phyloP scores from a whole-genome alignment of 2,113 vertebrate genomes.

The Gulo gulo region DNA sequence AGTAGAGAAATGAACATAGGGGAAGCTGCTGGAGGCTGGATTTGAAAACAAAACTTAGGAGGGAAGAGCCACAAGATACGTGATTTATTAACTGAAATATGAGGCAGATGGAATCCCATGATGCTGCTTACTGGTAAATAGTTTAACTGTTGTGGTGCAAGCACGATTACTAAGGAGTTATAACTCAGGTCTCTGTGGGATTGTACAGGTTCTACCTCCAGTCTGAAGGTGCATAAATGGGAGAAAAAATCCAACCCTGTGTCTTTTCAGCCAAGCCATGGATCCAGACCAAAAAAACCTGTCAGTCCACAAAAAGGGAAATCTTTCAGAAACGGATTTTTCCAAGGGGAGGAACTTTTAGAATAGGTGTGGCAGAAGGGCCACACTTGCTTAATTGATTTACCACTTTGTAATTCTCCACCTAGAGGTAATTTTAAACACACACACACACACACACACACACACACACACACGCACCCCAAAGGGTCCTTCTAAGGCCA shows the following conservation, averaged over 20 bases:
- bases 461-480: not conserved
- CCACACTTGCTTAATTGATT: not conserved
- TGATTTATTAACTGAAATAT: not conserved
- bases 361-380: not conserved
- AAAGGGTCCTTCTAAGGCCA: not conserved
- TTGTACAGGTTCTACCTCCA: not conserved
- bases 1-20: not conserved
- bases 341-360: not conserved
- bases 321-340: not conserved
- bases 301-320: not conserved
- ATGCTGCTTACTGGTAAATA: not conserved
- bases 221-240: not conserved
- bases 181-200: not conserved
- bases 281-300: not conserved
- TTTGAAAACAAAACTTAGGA: not conserved
- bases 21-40: not conserved
- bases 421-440: not conserved
- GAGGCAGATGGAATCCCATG: not conserved
- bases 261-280: not conserved
- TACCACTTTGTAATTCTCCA: not conserved
- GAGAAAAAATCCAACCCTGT: not conserved
- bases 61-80: not conserved
- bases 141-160: not conserved
- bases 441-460: not conserved
- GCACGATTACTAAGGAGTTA: not conserved